A percentile compares a stretch with the other conserved stretches of the same genome.
These are phyloP conservation scores for Falcaria lacertinaria DNA, from an alignment of 2,888 invertebrate species.

Conservation along the genomic window DNA sequence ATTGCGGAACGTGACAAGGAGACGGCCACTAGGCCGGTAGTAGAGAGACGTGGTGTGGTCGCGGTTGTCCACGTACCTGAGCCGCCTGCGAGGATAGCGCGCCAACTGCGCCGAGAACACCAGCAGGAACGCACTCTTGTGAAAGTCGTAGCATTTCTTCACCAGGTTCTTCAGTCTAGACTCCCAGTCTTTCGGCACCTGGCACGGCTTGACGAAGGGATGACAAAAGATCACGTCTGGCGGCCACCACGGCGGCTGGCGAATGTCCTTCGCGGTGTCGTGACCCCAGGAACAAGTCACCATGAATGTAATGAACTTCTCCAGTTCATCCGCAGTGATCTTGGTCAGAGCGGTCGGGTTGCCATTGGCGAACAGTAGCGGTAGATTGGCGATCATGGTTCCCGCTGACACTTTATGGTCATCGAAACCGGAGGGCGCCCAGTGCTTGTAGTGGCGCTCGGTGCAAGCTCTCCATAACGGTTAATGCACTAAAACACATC, in stretches of 20 bases:
- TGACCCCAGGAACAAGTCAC: conserved; percentile 87
- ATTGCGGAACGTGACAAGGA: conserved; percentile 87
- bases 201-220: conserved; percentile 79
- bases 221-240: conserved; percentile 82
- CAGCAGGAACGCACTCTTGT: conserved; percentile 84
- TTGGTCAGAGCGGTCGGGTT: conserved; percentile 84
- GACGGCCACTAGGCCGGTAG: conserved; percentile 81
- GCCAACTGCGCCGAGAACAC: conserved; percentile 85
- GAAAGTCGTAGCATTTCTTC: conserved; percentile 84
- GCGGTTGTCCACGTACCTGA: conserved; percentile 85
- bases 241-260: conserved; percentile 86
- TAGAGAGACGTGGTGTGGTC: conserved; percentile 87
- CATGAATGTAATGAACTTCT: conserved; percentile 87
- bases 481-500: conserved; percentile 50
- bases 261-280: conserved; percentile 76
- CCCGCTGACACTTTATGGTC: conserved; percentile 62
- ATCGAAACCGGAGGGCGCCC: conserved; percentile 58
- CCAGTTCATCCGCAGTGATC: conserved; percentile 81
- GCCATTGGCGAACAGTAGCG: conserved; percentile 85
- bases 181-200: conserved; percentile 77
- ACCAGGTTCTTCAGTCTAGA: conserved; percentile 82
- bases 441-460: conserved; percentile 62
- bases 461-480: conserved; percentile 52
- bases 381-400: conserved; percentile 86
- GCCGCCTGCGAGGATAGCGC: conserved; percentile 80